Evolutionary conservation across 2,888 invertebrate genomes (phyloP).

Genomic region (Blastobasis lacticolella): DNA sequence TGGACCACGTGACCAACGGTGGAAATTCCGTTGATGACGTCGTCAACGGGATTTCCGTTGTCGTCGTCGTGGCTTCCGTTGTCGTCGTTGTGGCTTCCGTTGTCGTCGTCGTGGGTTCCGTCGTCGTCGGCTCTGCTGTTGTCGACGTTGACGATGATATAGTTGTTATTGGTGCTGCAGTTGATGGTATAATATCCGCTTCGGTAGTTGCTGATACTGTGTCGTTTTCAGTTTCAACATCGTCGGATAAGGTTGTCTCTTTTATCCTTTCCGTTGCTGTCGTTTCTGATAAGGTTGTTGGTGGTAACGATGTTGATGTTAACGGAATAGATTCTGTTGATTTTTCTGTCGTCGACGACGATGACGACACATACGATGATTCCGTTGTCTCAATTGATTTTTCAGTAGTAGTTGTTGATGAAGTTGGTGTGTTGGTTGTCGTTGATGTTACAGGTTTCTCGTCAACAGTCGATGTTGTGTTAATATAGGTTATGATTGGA

Average conservation of each 20-base stretch:
- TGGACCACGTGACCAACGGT: slow-evolving; percentile 72
- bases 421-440: slow-evolving; percentile 22
- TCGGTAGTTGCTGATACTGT: slow-evolving; percentile 2
- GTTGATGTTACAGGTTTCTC: slow-evolving; percentile 22
- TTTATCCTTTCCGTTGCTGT: slow-evolving; percentile 9
- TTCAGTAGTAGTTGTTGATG: slow-evolving; percentile 19
- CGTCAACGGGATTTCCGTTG: slow-evolving; percentile 18
- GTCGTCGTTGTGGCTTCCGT: slow-evolving; percentile 20
- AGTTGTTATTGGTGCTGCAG: background rate
- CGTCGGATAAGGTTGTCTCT: slow-evolving; percentile 14
- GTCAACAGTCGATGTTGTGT: slow-evolving; percentile 35
- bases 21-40: slow-evolving; percentile 38
- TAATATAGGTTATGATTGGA: slow-evolving; percentile 54
- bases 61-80: slow-evolving; percentile 14
- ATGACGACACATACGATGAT: background rate
- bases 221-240: slow-evolving; percentile 8
- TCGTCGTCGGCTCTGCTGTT: slow-evolving; percentile 4
- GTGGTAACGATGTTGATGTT: slow-evolving; percentile 1
- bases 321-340: background rate
- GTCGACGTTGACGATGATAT: background rate
- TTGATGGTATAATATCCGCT: background rate
- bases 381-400: slow-evolving; percentile 19
- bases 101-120: slow-evolving; percentile 12
- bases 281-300: background rate
- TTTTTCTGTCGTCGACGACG: slow-evolving; percentile 14